A percentile compares a stretch with the other conserved stretches of the same genome.
phyloP scores from a whole-genome alignment of 2,113 vertebrate genomes.

The Lampris incognitus region DNA sequence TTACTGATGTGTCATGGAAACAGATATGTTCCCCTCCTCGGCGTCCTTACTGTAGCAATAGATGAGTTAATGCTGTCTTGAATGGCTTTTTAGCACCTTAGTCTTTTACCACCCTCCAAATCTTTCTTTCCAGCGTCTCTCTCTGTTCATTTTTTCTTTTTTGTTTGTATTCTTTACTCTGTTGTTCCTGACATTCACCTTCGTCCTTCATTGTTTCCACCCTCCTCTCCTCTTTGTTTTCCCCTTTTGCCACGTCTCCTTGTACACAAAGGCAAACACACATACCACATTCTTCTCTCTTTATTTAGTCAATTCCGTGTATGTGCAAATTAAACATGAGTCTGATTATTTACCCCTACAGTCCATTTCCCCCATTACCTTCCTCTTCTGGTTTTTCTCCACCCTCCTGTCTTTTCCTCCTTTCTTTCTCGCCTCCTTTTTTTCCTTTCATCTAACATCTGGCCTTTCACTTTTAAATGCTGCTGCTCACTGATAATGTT shows the following conservation, averaged over 20 bases:
- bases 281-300: background rate
- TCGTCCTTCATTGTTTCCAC: background rate
- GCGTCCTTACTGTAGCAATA: no score
- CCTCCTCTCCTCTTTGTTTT: constrained; percentile 20
- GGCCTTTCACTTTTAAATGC: constrained; percentile 90
- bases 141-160: background rate
- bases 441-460: constrained; percentile 88
- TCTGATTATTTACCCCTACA: background rate
- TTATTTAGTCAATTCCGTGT: no score
- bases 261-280: no score
- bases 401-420: constrained; percentile 67
- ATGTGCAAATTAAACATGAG: no score
- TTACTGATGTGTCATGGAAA: background rate
- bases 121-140: background rate
- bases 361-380: constrained; percentile 47
- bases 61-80: no score
- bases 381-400: constrained; percentile 77
- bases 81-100: no score
- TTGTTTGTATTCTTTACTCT: background rate
- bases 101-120: no score
- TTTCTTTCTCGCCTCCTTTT: constrained; percentile 83
- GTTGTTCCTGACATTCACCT: background rate
- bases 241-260: constrained; percentile 72
- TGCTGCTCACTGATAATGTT: constrained; percentile 68
- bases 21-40: no score